phyloP scores from a whole-genome alignment of 2,888 invertebrate genomes.

The Megaustenia siamemsis region DNA sequence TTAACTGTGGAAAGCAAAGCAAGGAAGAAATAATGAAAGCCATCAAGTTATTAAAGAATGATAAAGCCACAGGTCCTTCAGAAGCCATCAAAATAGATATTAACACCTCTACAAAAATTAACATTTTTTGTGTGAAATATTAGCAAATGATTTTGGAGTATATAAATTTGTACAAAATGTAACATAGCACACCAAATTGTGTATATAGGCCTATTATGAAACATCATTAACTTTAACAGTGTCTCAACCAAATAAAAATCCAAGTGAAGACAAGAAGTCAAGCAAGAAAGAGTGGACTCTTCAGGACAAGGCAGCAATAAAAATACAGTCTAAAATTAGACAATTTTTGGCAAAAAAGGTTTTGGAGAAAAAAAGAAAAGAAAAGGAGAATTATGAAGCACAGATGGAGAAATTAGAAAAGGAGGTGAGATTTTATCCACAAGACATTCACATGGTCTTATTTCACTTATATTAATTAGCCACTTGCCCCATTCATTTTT shows the following conservation, averaged over 20 bases:
- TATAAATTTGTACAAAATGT: too few species aligned
- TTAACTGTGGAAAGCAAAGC: too few species aligned
- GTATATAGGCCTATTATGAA: neutral
- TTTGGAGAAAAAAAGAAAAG: conserved; percentile 70
- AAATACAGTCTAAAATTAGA: conserved; percentile 73
- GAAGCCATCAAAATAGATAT: too few species aligned
- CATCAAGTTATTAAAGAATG: too few species aligned
- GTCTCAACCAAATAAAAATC: conserved; percentile 27
- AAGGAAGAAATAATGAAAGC: too few species aligned
- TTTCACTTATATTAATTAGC: neutral
- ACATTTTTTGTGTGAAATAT: too few species aligned
- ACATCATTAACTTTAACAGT: conserved; percentile 12
- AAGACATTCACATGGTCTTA: neutral
- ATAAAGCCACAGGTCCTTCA: too few species aligned
- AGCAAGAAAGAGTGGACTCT: conserved; percentile 72
- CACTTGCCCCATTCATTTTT: neutral
- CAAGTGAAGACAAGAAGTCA: conserved; percentile 59
- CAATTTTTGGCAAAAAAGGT: conserved; percentile 69
- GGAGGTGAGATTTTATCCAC: conserved; percentile 67
- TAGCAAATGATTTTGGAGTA: too few species aligned
- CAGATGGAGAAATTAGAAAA: conserved; percentile 78
- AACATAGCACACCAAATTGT: too few species aligned
- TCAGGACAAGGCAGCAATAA: conserved; percentile 74
- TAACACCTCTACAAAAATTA: too few species aligned
- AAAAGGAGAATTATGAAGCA: conserved; percentile 77